Conservation (phyloP, 2,113 vertebrate species). For the Antigone vipio region DNA sequence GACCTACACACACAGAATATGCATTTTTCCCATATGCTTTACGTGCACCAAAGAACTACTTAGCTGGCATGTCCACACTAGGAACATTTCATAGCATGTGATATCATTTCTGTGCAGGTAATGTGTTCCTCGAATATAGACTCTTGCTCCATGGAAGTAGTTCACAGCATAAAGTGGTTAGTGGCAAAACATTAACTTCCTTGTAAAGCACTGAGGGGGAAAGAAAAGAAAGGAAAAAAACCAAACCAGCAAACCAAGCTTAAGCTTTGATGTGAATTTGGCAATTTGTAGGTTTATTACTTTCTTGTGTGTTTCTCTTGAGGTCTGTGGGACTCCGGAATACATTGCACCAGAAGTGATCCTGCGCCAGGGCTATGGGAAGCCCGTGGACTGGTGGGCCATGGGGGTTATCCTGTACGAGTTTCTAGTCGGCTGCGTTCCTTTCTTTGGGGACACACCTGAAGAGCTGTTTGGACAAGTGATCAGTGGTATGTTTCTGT, state of each 20-base stretch:
- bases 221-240: background rate
- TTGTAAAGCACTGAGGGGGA: background rate
- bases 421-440: slow-evolving; percentile 93
- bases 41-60: background rate
- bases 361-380: slow-evolving; percentile 94
- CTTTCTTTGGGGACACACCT: slow-evolving; percentile 95
- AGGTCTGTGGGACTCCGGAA: slow-evolving; percentile 97
- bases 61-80: background rate
- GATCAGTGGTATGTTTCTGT: slow-evolving; percentile 87
- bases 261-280: background rate
- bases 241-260: background rate
- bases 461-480: slow-evolving; percentile 98
- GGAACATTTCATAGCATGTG: background rate
- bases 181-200: background rate
- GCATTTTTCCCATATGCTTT: slow-evolving; percentile 13
- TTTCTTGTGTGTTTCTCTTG: background rate
- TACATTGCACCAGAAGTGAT: slow-evolving; percentile 98
- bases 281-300: background rate
- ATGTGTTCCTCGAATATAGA: background rate
- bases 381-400: slow-evolving; percentile 98
- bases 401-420: slow-evolving; percentile 97
- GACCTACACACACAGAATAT: background rate
- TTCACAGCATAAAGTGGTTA: background rate
- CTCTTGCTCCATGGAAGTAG: background rate
- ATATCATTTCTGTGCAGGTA: background rate